Evolutionary conservation across 2,888 invertebrate genomes (phyloP), one percentile per base, ranked within the genome.

Genomic region (Anoplius nigerrimus): DNA sequence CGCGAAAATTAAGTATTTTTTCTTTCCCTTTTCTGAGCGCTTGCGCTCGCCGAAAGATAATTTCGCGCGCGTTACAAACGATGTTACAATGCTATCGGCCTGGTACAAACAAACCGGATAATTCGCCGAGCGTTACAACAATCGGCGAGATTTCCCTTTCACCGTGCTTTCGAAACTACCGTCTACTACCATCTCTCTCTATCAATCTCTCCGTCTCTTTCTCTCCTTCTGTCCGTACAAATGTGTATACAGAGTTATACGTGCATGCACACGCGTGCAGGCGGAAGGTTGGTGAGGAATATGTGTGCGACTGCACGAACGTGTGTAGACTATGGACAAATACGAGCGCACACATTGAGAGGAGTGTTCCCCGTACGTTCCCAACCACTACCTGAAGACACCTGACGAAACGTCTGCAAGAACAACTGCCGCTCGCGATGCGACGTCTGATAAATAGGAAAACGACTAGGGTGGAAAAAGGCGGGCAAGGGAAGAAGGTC

Each of bases 81-180:
- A 43, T 45, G 54, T 54, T 55, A 62, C 54, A 45, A 62, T 54
- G 43, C 22, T 54, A 62, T 53, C 62, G 53, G 54, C 18, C 52
- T 45, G 53, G 42, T 22, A 62, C 54, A 53, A 62, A 45, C 53
- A 43, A 21, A 56, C 21, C 6, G n/a, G 57, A n/a, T 43, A 58
- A 58, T 58, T 58, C 43, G 24, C 43, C 45, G 16, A 22, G 24
- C 46, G 34, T 58, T 58, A 72, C 73, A 74, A 77, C 74, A 72
- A 77, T 78, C 71, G 66, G 53, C 64, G 61, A 65, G 75, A 72
- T 77, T 77, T 78, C 75, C 77, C 77, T 77, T 78, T 78, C 78
- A 78, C 78, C 69, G 56, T 62, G 62, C 72, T 76, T 69, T 71
- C 67, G 71, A 72, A 69, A 74, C 63, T 57, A 20, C 20, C 34